Evolutionary conservation across 2,888 invertebrate species (phyloP).

Genomic region (Protophormia terraenovae): DNA sequence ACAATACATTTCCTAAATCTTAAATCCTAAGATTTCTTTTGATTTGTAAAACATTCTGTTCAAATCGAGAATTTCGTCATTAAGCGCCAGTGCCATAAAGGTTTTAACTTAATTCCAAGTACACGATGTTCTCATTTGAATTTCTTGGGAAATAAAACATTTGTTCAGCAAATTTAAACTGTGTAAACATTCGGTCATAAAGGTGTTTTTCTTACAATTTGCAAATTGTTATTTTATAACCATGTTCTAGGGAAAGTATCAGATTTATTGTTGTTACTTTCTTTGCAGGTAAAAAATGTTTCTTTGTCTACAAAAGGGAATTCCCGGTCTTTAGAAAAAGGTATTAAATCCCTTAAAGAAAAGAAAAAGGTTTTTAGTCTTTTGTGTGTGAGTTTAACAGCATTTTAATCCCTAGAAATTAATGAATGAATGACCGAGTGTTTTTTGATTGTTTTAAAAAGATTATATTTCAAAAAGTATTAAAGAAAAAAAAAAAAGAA

Average conservation of each 20-base stretch:
- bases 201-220: slow-evolving; percentile 42
- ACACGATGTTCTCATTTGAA: no score
- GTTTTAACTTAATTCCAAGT: neutral
- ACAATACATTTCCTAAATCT: neutral
- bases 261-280: neutral
- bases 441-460: neutral
- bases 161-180: neutral
- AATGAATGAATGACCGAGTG: slow-evolving; percentile 17
- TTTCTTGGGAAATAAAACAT: slow-evolving; percentile 22
- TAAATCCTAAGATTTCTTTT: neutral
- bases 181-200: slow-evolving; percentile 32
- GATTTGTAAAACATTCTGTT: neutral
- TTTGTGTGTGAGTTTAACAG: neutral
- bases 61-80: neutral
- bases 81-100: slow-evolving; percentile 37
- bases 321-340: neutral
- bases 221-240: slow-evolving; percentile 53
- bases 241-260: slow-evolving; percentile 6
- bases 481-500: neutral
- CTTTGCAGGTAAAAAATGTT: slow-evolving; percentile 2
- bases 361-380: neutral
- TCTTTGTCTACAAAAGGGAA: neutral
- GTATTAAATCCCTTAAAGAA: neutral
- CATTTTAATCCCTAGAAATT: slow-evolving; percentile 32
- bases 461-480: neutral